Base-by-base conservation (phyloP, 2,797 vertebrate species). In the Babyrousa celebensis region DNA sequence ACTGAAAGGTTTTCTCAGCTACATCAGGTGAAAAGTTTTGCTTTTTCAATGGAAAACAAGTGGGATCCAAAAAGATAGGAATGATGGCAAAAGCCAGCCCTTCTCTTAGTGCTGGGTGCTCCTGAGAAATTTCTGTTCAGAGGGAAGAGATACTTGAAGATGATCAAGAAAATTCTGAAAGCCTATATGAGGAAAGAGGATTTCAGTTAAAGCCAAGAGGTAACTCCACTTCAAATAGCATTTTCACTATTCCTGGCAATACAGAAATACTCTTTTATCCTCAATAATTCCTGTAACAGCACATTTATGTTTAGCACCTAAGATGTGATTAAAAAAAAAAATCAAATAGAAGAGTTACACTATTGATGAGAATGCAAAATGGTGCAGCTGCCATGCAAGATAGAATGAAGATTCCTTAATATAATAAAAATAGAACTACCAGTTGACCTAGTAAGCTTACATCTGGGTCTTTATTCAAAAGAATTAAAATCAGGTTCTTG, bases 1-100 rank as follows among this genome's bases (percentile, higher is more conserved):
- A 79, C 60, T 58, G 32, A 43, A 54, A 87, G 62, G 77, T 62
- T 97, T 97, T 95, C 67, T 96, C 89, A 91, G 85, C 54, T 74
- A 6, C 60, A 67, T 78, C 89, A 60, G 58, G 80, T 93, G 25
- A 93, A 86, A 89, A 89, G 16, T 77, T 94, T 95, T 77, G n/a
- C 43, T 84, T 94, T 93, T 86, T 70, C 52, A 72, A 7, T 65
- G 40, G 72, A 87, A 96, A 95, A 79, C 14, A 85, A 87, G 63
- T 94, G 80, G 54, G 67, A 60, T 90, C 16, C 60, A 36, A 95
- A 95, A 87, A 88, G 58, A 89, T 62, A 92, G 27, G 65, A 75
- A 40, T 63, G 32, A 79, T 84, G 43, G 89, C 10, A 85, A 89
- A 96, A 78, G 58, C 58, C 75, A 91, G 11, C 25, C 16, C 62